Base-by-base conservation (phyloP, 2,797 vertebrate genomes). In the Rhodeus uyekii region DNA sequence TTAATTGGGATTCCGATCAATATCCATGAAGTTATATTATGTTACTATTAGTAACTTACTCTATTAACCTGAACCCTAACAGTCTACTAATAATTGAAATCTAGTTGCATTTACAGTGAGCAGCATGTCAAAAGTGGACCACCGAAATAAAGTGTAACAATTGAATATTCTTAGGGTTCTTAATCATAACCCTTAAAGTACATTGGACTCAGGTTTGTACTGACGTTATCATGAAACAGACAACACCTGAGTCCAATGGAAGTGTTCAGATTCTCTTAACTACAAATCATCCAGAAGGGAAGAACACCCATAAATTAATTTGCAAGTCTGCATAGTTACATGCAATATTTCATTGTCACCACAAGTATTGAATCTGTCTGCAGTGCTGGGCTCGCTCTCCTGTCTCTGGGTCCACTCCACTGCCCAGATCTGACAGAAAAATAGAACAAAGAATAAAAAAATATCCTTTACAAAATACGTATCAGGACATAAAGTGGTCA, bases 331-430 rank as follows among this genome's bases (percentile, higher is more conserved):
- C n/a, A 44, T 4, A 18, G 19, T 36, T n/a, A 13, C 22, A n/a
- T 53, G 29, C 8, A 36, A 73, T 36, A 10, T 36, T 29, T 72
- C 19, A 50, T 34, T 14, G 18, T 36, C 18, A 22, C 61, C 8
- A 22, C 34, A 27, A 55, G 34, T 16, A 58, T 19, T 27, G 34
- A 58, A 74, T 36, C 32, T 38, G 48, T 38, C 34, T 32, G 38
- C 36, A n/a, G 36, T 29, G 27, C 9, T 90, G 87, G 2, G 90
- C 89, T 83, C 76, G 72, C 46, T 93, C 91, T 61, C 92, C 91
- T 22, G 91, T 92, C 84, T 93, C 91, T 0, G 92, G 92, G 78
- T 93, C 92, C 0, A 92, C 74, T 4, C 80, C 83, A 29, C 82
- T 78, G 5, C 87, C 88, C 19, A 91, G 67, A 18, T 89, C 92